Conservation (phyloP, 2,888 invertebrate genomes). For the Zaprionus bogoriensis region DNA sequence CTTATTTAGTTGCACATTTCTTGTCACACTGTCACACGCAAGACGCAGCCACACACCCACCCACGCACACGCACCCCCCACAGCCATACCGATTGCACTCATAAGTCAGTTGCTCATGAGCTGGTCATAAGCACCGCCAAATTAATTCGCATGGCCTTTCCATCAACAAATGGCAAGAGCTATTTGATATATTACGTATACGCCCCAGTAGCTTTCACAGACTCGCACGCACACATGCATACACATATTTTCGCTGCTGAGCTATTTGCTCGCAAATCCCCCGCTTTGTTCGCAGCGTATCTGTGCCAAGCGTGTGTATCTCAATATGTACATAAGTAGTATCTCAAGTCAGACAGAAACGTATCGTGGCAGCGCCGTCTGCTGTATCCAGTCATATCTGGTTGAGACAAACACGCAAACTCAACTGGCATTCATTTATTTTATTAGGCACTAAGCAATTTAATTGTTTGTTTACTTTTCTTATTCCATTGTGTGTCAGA, state of each 20-base stretch:
- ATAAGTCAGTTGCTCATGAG: too few species aligned
- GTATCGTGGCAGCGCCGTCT: conserved; percentile 48
- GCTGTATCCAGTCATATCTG: conserved; percentile 57
- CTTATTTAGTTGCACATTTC: background rate
- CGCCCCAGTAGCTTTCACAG: conserved; percentile 37
- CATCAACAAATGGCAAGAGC: conserved; percentile 26
- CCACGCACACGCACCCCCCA: conserved; percentile 8
- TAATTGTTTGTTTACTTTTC: conserved; percentile 76
- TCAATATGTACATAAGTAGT: conserved; percentile 14
- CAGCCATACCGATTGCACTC: too few species aligned
- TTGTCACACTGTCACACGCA: background rate
- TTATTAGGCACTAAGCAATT: conserved; percentile 75
- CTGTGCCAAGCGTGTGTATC: conserved; percentile 42
- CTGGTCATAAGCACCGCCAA: conserved; percentile 23
- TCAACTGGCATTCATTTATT: conserved; percentile 66
- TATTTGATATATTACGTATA: conserved; percentile 57
- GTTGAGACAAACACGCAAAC: conserved; percentile 44
- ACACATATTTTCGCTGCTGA: conserved; percentile 11
- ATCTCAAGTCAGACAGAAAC: conserved; percentile 7
- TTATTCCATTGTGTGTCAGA: conserved; percentile 72
- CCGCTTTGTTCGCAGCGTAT: conserved; percentile 39
- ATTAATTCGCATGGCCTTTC: conserved; percentile 40
- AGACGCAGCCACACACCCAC: conserved; percentile 2
- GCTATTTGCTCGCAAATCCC: conserved; percentile 39
- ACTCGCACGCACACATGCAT: background rate